Evolutionary conservation across 2,888 invertebrate species (phyloP).

Genomic region (Phlogophora meticulosa): DNA sequence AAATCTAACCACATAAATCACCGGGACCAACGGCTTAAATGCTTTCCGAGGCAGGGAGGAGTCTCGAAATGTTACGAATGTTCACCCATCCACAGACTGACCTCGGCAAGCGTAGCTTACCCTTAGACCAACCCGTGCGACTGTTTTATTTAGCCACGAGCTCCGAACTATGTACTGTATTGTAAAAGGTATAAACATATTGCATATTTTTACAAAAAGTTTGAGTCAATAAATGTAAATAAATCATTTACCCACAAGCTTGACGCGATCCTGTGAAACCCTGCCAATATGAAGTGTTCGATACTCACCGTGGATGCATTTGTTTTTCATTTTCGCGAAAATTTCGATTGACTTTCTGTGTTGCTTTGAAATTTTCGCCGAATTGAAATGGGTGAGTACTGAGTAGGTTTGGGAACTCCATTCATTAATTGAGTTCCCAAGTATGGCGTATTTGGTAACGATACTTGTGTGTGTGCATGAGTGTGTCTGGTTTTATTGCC

Average conservation of each 20-base stretch:
- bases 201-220: slow-evolving; percentile 23
- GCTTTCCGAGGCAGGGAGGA: too few relatives aligned
- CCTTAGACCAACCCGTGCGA: too few relatives aligned
- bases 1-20: too few relatives aligned
- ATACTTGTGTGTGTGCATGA: slow-evolving; percentile 3
- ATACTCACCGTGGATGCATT: slow-evolving; percentile 35
- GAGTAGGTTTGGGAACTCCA: slow-evolving; percentile 21
- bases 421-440: too few relatives aligned
- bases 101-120: too few relatives aligned
- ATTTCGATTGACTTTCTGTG: slow-evolving; percentile 54
- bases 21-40: too few relatives aligned
- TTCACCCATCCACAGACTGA: too few relatives aligned
- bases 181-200: too few relatives aligned
- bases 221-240: slow-evolving; percentile 33
- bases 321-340: slow-evolving; percentile 53
- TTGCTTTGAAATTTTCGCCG: slow-evolving; percentile 46
- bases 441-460: slow-evolving; percentile 25
- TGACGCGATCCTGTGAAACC: slow-evolving; percentile 36
- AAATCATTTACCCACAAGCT: slow-evolving; percentile 35
- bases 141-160: too few relatives aligned
- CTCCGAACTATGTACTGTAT: too few relatives aligned
- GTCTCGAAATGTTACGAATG: too few relatives aligned
- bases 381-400: slow-evolving; percentile 43
- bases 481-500: background rate
- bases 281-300: slow-evolving; percentile 45